Evolutionary conservation across 1,140 invertebrate species (phyloP).

Genomic region (Oncopeltus fasciatus): DNA sequence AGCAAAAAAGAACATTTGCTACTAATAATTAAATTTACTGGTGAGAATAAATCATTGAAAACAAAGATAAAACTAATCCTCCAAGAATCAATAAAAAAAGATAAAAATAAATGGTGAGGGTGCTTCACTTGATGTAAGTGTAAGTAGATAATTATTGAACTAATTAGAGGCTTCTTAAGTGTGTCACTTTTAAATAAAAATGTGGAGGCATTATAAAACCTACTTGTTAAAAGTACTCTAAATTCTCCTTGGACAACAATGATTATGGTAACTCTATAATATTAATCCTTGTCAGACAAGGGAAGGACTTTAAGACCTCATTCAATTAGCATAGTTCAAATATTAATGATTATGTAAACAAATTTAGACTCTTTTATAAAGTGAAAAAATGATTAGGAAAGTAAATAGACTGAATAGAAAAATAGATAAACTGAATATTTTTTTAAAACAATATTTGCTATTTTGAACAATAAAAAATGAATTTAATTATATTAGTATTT

Average conservation of each 20-base stretch:
- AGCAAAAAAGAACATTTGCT: too few relatives aligned
- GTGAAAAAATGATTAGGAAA: not conserved
- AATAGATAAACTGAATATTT: too few relatives aligned
- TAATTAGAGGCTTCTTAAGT: not conserved
- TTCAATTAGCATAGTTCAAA: not conserved
- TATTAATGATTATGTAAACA: not conserved
- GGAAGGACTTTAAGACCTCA: not conserved
- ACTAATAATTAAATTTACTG: too few relatives aligned
- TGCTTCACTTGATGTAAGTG: not conserved
- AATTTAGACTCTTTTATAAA: not conserved
- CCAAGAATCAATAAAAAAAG: not conserved
- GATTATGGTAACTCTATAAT: not conserved
- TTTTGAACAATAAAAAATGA: too few relatives aligned
- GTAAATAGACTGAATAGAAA: not conserved
- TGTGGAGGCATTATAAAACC: not conserved
- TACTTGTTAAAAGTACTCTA: slow-evolving; percentile 1
- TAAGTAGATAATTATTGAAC: not conserved
- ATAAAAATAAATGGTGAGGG: not conserved
- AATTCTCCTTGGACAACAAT: not conserved
- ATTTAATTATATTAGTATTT: too few relatives aligned
- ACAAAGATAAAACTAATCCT: not conserved
- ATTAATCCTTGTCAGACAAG: not conserved
- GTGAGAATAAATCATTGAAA: too few relatives aligned
- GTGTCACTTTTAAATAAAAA: not conserved
- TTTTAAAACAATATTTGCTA: too few relatives aligned